These are phyloP conservation scores for Acanthisitta chloris DNA, from an alignment of 2,113 vertebrate genomes.

Conservation along the genomic window DNA sequence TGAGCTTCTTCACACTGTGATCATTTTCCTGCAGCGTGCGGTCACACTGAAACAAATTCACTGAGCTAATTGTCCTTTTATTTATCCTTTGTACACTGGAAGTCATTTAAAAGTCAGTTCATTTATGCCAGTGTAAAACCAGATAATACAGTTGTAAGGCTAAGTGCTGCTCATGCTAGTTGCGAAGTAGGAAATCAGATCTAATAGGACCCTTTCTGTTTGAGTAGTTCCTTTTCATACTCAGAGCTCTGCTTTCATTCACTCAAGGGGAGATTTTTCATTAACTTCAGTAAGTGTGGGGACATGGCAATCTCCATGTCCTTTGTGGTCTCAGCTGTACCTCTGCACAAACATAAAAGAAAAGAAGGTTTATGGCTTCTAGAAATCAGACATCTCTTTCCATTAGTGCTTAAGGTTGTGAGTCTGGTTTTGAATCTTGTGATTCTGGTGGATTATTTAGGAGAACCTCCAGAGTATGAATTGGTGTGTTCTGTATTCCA, in stretches of 20 bases:
- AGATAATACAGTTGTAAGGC: background rate
- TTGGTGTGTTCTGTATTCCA: background rate
- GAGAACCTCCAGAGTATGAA: background rate
- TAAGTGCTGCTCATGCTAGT: background rate
- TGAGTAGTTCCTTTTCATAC: background rate
- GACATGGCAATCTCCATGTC: background rate
- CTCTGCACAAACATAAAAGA: background rate
- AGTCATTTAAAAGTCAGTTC: background rate
- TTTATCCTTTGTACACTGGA: background rate
- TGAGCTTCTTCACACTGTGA: background rate
- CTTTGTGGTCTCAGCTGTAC: background rate
- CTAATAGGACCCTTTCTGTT: background rate
- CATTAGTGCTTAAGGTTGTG: rapidly evolving
- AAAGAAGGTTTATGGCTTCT: background rate
- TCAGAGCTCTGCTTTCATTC: background rate
- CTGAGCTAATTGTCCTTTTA: conserved; percentile 13
- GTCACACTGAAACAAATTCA: background rate
- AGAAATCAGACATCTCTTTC: background rate
- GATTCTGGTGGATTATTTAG: background rate
- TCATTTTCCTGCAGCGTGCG: rapidly evolving
- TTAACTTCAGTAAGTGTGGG: background rate
- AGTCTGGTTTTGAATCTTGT: background rate
- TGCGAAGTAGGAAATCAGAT: background rate
- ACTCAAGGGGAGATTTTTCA: background rate
- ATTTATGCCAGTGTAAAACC: background rate